A percentile compares a stretch with the other conserved stretches of the same genome.
Conservation (phyloP, 2,113 vertebrate species). For the Epinephelus fuscoguttatus region DNA sequence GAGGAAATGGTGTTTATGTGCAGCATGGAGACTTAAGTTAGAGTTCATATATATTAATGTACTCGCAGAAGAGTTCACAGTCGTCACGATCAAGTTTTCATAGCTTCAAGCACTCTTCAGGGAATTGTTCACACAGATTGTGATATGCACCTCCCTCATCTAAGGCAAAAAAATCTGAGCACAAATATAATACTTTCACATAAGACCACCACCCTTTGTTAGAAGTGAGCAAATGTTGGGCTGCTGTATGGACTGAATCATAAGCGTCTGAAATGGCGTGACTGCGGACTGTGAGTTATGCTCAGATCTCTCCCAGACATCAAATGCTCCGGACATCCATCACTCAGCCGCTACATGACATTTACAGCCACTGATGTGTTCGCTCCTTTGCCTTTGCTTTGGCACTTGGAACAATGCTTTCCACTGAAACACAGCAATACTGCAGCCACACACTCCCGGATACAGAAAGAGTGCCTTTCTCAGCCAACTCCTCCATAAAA, state of each 20-base stretch:
- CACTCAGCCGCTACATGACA: slow-evolving; percentile 57
- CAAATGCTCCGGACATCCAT: slow-evolving; percentile 56
- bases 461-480: not conserved
- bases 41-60: slow-evolving; percentile 26
- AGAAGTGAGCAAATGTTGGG: not conserved
- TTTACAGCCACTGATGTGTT: slow-evolving; percentile 60
- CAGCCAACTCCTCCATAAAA: not conserved
- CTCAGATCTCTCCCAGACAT: slow-evolving; percentile 59
- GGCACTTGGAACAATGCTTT: slow-evolving; percentile 20
- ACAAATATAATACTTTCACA: slow-evolving; percentile 18
- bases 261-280: slow-evolving; percentile 53
- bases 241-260: slow-evolving; percentile 62
- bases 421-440: too few species aligned
- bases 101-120: not conserved
- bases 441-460: not conserved
- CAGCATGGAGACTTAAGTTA: slow-evolving; percentile 12
- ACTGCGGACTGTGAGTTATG: slow-evolving; percentile 47
- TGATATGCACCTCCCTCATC: too few species aligned
- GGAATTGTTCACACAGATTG: slow-evolving; percentile 26
- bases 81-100: not conserved
- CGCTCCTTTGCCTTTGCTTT: slow-evolving; percentile 40
- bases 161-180: too few species aligned
- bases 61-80: slow-evolving; percentile 15
- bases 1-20: slow-evolving; percentile 28
- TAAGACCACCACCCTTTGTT: slow-evolving; percentile 15